Conservation (phyloP, 2,888 invertebrate genomes). For the Germaria angustata region DNA sequence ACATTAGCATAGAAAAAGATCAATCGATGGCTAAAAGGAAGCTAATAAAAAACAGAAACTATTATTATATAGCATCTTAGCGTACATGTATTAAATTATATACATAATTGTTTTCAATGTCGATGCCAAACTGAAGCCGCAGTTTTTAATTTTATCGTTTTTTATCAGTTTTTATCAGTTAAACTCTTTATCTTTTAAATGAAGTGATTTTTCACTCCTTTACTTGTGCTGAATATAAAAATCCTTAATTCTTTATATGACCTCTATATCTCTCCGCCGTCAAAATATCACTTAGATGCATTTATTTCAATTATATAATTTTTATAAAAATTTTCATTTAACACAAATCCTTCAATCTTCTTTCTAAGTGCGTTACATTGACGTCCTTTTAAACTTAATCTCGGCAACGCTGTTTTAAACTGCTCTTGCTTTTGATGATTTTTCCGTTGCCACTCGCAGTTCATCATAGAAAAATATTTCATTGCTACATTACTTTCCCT, state of each 20-base stretch:
- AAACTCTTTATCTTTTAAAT: no score
- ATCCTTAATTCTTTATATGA: constrained; percentile 22
- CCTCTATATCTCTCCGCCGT: neutral
- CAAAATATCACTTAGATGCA: neutral
- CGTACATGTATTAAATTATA: no score
- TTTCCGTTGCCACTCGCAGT: neutral
- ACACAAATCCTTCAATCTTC: constrained; percentile 43
- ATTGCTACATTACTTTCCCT: neutral
- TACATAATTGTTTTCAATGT: no score
- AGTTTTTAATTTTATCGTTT: no score
- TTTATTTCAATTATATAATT: constrained; percentile 30
- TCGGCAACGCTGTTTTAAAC: neutral
- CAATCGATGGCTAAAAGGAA: no score
- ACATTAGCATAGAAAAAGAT: no score
- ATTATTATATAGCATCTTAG: no score
- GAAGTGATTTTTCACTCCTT: neutral
- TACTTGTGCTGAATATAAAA: neutral
- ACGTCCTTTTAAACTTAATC: constrained; percentile 31
- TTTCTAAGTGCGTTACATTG: constrained; percentile 41
- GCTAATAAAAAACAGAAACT: no score
- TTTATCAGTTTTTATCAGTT: no score
- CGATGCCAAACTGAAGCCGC: no score
- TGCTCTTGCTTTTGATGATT: no score
- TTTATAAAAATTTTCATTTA: constrained; percentile 22
- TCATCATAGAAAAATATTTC: neutral